A percentile compares a stretch with the other conserved stretches of the same genome.
Conservation (phyloP, 2,888 invertebrate genomes). For the Rotaria socialis region DNA sequence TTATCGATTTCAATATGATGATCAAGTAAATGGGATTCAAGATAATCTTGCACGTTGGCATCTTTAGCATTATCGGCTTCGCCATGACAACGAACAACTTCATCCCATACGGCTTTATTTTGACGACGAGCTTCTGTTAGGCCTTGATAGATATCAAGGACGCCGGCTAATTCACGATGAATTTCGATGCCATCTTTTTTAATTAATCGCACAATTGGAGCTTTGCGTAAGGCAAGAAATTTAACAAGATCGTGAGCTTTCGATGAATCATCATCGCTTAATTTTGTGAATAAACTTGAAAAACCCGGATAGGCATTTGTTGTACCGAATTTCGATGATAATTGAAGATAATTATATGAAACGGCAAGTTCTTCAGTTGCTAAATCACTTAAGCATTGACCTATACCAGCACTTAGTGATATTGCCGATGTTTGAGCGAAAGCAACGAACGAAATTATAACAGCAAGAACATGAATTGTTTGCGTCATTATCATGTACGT, state of each 20-base stretch:
- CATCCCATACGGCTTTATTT: neutral
- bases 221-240: slow-evolving; percentile 20
- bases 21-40: slow-evolving; percentile 7
- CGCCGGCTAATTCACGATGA: neutral
- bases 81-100: neutral
- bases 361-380: neutral
- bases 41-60: neutral
- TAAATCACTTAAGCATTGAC: neutral
- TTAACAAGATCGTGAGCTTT: neutral
- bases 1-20: slow-evolving; percentile 9
- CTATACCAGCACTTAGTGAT: neutral
- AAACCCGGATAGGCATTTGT: neutral
- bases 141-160: neutral
- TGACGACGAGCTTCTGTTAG: neutral
- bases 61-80: neutral
- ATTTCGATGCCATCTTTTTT: neutral
- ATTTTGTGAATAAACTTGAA: neutral
- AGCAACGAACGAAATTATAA: neutral
- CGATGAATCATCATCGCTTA: neutral
- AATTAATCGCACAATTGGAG: neutral
- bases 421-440: neutral
- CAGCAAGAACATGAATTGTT: neutral
- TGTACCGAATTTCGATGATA: neutral
- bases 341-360: neutral
- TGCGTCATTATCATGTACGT: neutral